Evolutionary conservation across 2,888 invertebrate species (phyloP), one percentile per base, ranked within the genome.

Genomic region (Napeogenes inachia): DNA sequence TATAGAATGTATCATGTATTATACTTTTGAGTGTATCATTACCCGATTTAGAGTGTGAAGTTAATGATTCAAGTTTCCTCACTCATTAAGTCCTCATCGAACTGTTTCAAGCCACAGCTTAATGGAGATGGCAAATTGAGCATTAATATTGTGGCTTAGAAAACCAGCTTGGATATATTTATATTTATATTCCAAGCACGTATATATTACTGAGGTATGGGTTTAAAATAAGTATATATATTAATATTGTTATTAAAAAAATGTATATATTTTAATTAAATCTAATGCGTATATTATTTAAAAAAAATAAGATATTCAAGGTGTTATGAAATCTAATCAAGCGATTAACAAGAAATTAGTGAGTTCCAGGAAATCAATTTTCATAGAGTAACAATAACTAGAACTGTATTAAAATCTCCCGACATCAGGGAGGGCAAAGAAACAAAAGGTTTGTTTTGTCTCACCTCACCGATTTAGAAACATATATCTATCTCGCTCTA

Each of bases 401-500:
- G 84, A 85, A 88, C 84, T 84, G 84, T 89, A 85, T 89, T 87
- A 87, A 82, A 85, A 82, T 85, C 81, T 82, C 80, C 75, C 77
- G 72, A 73, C 80, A 78, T 83, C 79, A 77, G 82, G 80, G 81
- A 84, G 89, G 86, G 87, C 85, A 84, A 79, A 86, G 84, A 89
- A 89, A 90, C 89, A 90, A 90, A 87, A 87, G 87, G 73, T 70
- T 66, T 74, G 61, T 74, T 72, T 69, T 73, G 67, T 87, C 84
- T 77, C 82, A 68, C 73, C 81, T 77, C 65, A 66, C 84, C 50
- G 62, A 54, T 68, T 68, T 70, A 72, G 73, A 75, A 78, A 72
- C 71, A 72, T 87, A 85, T 81, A 76, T 80, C 78, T 72, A 66
- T 88, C 81, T 80, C 87, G 68, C 71, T 73, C 73, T 67, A 77